Percentiles rank a stretch among this genome's conserved stretches.
Evolutionary conservation across 2,888 invertebrate genomes (phyloP).

Genomic region (Ptycholaimellus sp.): DNA sequence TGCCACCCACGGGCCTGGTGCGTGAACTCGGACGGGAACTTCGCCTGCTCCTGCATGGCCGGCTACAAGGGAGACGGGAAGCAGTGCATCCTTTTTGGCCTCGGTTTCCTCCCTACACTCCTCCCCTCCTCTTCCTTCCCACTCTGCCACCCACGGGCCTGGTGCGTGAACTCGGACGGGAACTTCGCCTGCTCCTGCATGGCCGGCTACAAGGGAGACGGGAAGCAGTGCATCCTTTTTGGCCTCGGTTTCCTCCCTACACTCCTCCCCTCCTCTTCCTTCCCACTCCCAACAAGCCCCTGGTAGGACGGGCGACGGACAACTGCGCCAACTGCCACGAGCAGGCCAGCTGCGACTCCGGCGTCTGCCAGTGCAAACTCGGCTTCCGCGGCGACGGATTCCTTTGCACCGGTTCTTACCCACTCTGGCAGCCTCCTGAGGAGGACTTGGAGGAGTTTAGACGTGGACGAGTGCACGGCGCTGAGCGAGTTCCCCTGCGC

Average conservation of each 20-base stretch:
- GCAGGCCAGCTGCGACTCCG: conserved; percentile 13
- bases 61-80: background rate
- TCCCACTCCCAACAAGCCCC: background rate
- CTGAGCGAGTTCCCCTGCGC: conserved; percentile 15
- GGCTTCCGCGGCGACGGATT: conserved; percentile 19
- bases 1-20: too few relatives aligned
- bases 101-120: too few relatives aligned
- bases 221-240: background rate
- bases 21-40: too few relatives aligned
- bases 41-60: too few relatives aligned
- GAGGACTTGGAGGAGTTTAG: conserved; percentile 11
- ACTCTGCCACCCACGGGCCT: background rate
- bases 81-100: background rate
- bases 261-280: background rate
- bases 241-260: too few relatives aligned
- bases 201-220: background rate
- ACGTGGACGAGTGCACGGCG: conserved; percentile 18
- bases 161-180: background rate
- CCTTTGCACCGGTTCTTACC: conserved; percentile 14
- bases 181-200: background rate
- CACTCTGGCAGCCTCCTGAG: too few relatives aligned
- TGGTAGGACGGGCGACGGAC: conserved; percentile 11
- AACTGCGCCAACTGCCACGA: conserved; percentile 16
- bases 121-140: background rate
- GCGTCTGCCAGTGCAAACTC: conserved; percentile 17